Conservation (phyloP, 2,797 vertebrate species). For the Phalanger gymnotis region DNA sequence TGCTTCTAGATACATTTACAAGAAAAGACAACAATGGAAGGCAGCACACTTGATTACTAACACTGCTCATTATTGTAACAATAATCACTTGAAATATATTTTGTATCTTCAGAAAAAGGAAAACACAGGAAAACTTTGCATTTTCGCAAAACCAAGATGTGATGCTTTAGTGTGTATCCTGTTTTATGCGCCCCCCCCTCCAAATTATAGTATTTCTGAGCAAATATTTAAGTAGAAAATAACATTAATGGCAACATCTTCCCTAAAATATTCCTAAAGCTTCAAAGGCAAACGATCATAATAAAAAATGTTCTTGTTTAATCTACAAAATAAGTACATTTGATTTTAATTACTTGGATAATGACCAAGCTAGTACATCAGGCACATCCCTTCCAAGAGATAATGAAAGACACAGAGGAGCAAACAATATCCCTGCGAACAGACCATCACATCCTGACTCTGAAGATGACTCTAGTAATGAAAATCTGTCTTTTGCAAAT, state of each 20-base stretch:
- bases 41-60: slow-evolving; percentile 37
- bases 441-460: slow-evolving; percentile 84
- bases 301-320: slow-evolving; percentile 85
- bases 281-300: slow-evolving; percentile 84
- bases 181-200: slow-evolving; percentile 42
- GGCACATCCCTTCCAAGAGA: slow-evolving; percentile 85
- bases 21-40: not conserved
- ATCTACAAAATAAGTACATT: slow-evolving; percentile 87
- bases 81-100: slow-evolving; percentile 57
- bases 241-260: slow-evolving; percentile 80
- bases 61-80: not conserved
- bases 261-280: slow-evolving; percentile 81
- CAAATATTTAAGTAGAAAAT: slow-evolving; percentile 80
- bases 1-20: not conserved
- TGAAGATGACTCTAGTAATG: slow-evolving; percentile 84
- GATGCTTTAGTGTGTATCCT: slow-evolving; percentile 75
- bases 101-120: slow-evolving; percentile 61
- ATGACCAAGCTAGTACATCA: slow-evolving; percentile 84
- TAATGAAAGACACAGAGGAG: slow-evolving; percentile 85
- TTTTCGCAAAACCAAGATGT: slow-evolving; percentile 70
- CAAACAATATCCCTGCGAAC: slow-evolving; percentile 84
- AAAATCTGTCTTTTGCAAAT: slow-evolving; percentile 85
- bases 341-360: slow-evolving; percentile 88
- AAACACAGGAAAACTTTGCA: slow-evolving; percentile 40
- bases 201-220: slow-evolving; percentile 74